Evolutionary conservation across 2,113 vertebrate species (phyloP), one percentile per base, ranked within the genome.

Genomic region (Cinclus cinclus): DNA sequence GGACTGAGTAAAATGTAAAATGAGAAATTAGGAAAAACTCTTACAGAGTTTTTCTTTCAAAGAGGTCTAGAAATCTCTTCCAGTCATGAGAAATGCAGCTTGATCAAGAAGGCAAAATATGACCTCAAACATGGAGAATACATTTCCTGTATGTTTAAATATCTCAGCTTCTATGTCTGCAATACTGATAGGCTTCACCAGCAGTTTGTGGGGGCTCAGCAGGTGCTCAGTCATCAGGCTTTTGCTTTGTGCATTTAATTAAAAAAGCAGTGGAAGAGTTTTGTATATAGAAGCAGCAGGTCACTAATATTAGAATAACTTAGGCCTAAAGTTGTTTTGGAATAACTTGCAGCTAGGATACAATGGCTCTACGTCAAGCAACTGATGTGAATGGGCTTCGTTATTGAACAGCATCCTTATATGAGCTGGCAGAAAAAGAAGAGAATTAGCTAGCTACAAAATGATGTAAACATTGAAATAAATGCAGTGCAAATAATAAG

Each of bases 261-360:
- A 89, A 86, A 86, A 93, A 95, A 94, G 79, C 52, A 78, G 60
- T 83, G 58, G 68, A 92, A 90, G 44, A 71, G 81, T 91, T 87
- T 92, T 94, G 70, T 91, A 91, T 91, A 91, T 93, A 91, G 83
- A 94, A 96, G 85, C 78, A 95, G 94, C 91, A 92, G 92, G 92
- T 96, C 89, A 93, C 47, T 95, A 82, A 94, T 94, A 89, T 89
- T 89, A 89, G 50, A 91, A 76, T 83, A 92, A 91, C 69, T 91
- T 73, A 62, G 62, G 91, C 87, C 63, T 80, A 89, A 96, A 94
- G 64, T 81, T 90, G 88, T 70, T 84, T 93, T 84, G 89, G 90
- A 81, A 71, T 81, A 92, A 90, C 73, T 95, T 93, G 78, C 93
- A 96, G 80, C 84, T 64, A 68, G 55, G n/a, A 92, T 85, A 93